Evolutionary conservation across 2,888 invertebrate genomes (phyloP).

Genomic region (Scrobipalpa costella): DNA sequence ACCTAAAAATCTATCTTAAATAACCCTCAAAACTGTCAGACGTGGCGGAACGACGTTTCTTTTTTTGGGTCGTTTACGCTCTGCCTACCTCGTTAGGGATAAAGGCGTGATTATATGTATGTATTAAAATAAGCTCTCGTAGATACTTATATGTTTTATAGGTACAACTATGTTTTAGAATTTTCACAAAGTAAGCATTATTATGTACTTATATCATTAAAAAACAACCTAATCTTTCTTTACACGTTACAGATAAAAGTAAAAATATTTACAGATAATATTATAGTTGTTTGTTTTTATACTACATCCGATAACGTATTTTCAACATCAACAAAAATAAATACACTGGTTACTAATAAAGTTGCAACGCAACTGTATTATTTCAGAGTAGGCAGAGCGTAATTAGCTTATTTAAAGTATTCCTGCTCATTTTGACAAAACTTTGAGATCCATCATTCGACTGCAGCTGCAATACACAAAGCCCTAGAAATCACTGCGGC

Average conservation of each 20-base stretch:
- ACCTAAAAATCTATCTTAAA: no score
- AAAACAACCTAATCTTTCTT: neutral
- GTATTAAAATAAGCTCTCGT: no score
- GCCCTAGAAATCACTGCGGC: no score
- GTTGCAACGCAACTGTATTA: neutral
- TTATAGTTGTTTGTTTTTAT: neutral
- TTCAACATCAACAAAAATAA: neutral
- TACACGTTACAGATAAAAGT: neutral
- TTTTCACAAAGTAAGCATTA: neutral
- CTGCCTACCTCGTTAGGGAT: no score
- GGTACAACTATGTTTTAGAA: neutral
- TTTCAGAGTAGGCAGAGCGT: neutral
- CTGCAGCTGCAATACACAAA: no score
- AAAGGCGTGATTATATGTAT: no score
- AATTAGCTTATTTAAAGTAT: neutral
- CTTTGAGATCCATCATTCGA: no score
- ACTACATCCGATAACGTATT: neutral
- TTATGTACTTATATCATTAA: neutral
- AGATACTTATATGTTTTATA: no score
- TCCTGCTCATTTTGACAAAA: no score
- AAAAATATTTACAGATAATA: slow-evolving; percentile 1
- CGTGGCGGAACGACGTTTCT: no score
- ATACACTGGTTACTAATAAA: neutral
- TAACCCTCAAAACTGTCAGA: no score
- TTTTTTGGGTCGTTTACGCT: no score